Conservation (phyloP, 2,888 invertebrate species). For the Clusia tigrina region DNA sequence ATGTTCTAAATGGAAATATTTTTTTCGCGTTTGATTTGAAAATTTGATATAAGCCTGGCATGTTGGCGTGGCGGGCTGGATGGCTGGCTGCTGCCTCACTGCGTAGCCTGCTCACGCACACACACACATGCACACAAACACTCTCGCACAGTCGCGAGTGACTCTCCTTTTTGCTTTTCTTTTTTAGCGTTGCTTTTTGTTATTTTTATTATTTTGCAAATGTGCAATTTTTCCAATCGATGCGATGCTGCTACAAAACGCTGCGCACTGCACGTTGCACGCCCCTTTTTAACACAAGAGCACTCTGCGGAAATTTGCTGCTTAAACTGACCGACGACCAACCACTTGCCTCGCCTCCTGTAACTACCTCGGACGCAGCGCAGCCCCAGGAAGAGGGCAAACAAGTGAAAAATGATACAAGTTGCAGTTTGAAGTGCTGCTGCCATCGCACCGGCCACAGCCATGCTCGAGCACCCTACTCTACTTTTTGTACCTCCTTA, state of each 20-base stretch:
- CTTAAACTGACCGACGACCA: background rate
- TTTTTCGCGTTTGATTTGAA: constrained; percentile 32
- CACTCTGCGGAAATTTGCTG: constrained; percentile 3
- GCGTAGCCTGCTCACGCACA: constrained; percentile 5
- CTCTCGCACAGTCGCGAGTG: constrained; percentile 13
- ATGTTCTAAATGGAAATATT: constrained; percentile 16
- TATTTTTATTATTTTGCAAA: background rate
- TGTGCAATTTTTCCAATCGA: constrained; percentile 20
- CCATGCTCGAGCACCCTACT: too few relatives aligned
- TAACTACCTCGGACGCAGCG: too few relatives aligned
- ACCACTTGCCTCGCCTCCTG: too few relatives aligned
- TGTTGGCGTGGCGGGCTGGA: constrained; percentile 25
- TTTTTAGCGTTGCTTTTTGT: background rate
- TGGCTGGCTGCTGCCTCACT: background rate
- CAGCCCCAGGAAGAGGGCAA: too few relatives aligned
- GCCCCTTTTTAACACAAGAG: constrained; percentile 27
- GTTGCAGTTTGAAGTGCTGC: too few relatives aligned
- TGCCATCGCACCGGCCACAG: too few relatives aligned
- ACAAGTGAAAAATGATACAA: too few relatives aligned
- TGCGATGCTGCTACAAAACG: constrained; percentile 16
- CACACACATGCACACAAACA: background rate
- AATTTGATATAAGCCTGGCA: constrained; percentile 34
- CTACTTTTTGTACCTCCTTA: too few relatives aligned
- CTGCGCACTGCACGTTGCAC: constrained; percentile 8
- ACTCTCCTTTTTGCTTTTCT: background rate